Evolutionary conservation across 2,888 invertebrate species (phyloP), one percentile per base, ranked within the genome.

Genomic region (Congeria kusceri): DNA sequence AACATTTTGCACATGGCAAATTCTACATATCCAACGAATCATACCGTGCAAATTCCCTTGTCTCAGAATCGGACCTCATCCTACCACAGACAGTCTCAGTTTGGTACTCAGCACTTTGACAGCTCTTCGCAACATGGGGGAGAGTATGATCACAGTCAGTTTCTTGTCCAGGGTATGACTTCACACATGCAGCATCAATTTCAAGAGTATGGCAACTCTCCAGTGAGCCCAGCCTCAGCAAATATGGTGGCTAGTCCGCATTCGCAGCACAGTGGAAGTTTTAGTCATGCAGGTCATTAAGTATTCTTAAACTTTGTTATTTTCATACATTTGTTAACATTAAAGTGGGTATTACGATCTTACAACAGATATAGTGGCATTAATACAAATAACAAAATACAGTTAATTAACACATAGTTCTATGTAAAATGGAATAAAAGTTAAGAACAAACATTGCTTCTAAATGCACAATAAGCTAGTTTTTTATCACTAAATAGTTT

Each of bases 1-100:
- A 91, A 88, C 66, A 92, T 92, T 63, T 86, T 92, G n/a, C 92
- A 92, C 65, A 91, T 92, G 89, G 91, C 91, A 32, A 84, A 90
- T 18, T 88, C 88, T 5, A 77, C 85, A 13, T 92, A 90, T 77
- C 86, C 89, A 20, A 83, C 86, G 27, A 87, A 88, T 63, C 86
- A 91, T 59, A 91, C 90, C 25, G 91, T 91, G 9, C 90, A 91
- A 64, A 89, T 91, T 53, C 91, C 91, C 29, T 67, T 91, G 49
- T 80, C 80, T 11, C 88, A 86, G 65, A 83, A 84, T 46, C 75
- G 91, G 56, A 85, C 86, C 39, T 89, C 90, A 57, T 90, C 90
- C 9, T 91, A 91, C 71, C 90, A 91, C 75, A 81, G 90, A 29
- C 91, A 89, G 61, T 86, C 88, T 28, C 87, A 86, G 44, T 88